Base-by-base conservation (phyloP, 2,113 vertebrate species). In the Picathartes gymnocephalus region DNA sequence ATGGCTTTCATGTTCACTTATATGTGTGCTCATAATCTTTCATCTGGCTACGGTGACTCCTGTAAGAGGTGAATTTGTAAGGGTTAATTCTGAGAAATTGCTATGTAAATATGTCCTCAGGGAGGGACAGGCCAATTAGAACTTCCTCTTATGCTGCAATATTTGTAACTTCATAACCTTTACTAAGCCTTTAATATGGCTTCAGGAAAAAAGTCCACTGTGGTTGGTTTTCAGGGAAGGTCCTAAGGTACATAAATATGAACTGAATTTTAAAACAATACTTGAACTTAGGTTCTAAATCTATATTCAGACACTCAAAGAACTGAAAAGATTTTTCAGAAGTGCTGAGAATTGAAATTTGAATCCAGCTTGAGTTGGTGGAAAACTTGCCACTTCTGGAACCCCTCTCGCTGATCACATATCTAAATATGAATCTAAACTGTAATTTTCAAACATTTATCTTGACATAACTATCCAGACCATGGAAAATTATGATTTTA, bases 81-180 rank as follows among this genome's bases (percentile, higher is more conserved):
- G 92, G 85, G 96, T 95, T 95, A 97, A 88, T 91, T 96, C 66
- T 92, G 45, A 62, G 54, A 73, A 85, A 70, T 70, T 93, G 10
- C 25, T 83, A 18, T 62, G 90, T 91, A 96, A 94, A 88, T 86
- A 21, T 71, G 45, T 94, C 88, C 71, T 81, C 79, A 45, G 90
- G 74, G 92, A 88, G 64, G 28, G 30, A 80, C 37, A 70, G 53
- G 31, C 19, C 79, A 88, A 86, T 92, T 95, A 90, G 78, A 80
- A 70, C 44, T 62, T 51, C 14, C 35, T 73, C 58, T 73, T 80
- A 35, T 42, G 35, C 23, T 73, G 62, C 66, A 91, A 58, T 92
- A 95, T 95, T 94, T 94, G 90, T 71, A 83, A 86, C 19, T 83
- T 86, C 47, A 48, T 82, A 95, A 94, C 79, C 66, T 88, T 96